Percentiles rank a stretch among this genome's conserved stretches.
phyloP scores from a whole-genome alignment of 2,888 invertebrate genomes.

The Mimumesa dahlbomi region DNA sequence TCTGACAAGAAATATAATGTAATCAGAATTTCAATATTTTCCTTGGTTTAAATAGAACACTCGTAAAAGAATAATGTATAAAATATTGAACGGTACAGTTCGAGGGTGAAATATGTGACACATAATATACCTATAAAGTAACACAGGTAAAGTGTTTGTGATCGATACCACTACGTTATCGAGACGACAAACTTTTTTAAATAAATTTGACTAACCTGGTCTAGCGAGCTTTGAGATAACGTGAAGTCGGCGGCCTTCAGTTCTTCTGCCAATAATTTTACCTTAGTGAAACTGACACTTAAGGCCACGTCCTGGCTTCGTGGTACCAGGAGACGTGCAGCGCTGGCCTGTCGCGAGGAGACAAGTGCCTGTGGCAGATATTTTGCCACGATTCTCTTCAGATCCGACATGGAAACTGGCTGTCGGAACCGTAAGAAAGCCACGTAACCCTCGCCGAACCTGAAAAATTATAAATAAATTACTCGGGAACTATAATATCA shows the following conservation, averaged over 20 bases:
- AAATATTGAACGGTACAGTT: too few relatives aligned
- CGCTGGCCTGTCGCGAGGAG: constrained; percentile 79
- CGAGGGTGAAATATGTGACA: too few relatives aligned
- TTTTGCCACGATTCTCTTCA: constrained; percentile 74
- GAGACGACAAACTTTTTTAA: too few relatives aligned
- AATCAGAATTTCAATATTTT: too few relatives aligned
- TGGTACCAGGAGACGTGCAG: constrained; percentile 81
- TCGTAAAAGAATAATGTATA: too few relatives aligned
- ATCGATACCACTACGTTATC: too few relatives aligned
- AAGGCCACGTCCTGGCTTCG: constrained; percentile 78
- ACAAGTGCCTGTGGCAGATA: constrained; percentile 79
- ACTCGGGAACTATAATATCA: neutral
- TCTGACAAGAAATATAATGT: too few relatives aligned
- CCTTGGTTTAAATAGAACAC: too few relatives aligned
- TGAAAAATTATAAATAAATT: constrained; percentile 55
- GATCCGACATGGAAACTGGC: constrained; percentile 68
- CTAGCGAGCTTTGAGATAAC: constrained; percentile 83
- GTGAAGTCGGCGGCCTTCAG: constrained; percentile 83
- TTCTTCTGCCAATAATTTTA: constrained; percentile 81
- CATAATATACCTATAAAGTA: too few relatives aligned
- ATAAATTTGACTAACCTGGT: constrained; percentile 81
- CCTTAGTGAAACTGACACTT: constrained; percentile 82
- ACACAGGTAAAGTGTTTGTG: too few relatives aligned
- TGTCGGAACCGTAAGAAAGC: constrained; percentile 79
- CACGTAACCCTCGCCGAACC: constrained; percentile 83